Percentiles rank a stretch among this genome's conserved stretches.
Conservation (phyloP, 2,888 invertebrate species). For the Leptothorax acervorum region DNA sequence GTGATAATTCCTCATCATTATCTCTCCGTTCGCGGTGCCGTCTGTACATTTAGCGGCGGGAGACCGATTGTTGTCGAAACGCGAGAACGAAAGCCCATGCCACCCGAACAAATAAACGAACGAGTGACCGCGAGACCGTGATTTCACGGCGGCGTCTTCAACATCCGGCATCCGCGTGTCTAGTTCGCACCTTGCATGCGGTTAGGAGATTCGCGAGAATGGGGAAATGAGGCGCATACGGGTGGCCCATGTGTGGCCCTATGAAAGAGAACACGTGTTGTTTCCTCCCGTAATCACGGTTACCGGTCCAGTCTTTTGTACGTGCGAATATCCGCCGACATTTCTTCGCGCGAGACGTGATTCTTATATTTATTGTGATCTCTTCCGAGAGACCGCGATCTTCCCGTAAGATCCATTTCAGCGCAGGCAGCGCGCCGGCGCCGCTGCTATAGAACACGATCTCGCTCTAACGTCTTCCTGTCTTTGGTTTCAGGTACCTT, state of each 20-base stretch:
- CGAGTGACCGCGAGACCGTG: slow-evolving; percentile 26
- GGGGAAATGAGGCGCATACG: slow-evolving; percentile 1
- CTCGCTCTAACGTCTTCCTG: background rate
- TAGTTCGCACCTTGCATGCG: slow-evolving; percentile 40
- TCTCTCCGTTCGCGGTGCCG: background rate
- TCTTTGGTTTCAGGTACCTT: slow-evolving; percentile 34
- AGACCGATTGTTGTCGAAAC: slow-evolving; percentile 20
- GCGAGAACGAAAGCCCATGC: background rate
- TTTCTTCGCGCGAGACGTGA: slow-evolving; percentile 1
- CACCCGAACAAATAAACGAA: slow-evolving; percentile 15
- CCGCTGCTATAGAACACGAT: background rate
- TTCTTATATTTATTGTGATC: slow-evolving; percentile 36
- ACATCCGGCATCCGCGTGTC: slow-evolving; percentile 9
- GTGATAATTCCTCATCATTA: slow-evolving; percentile 20
- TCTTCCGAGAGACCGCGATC: background rate
- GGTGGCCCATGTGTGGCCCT: background rate
- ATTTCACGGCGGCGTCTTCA: slow-evolving; percentile 9
- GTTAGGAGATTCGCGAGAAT: slow-evolving; percentile 30
- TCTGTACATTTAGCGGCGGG: background rate
- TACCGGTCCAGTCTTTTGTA: slow-evolving; percentile 18
- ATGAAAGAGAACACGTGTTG: slow-evolving; percentile 53
- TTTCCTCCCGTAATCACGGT: slow-evolving; percentile 33
- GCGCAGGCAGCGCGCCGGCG: background rate
- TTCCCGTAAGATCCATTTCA: slow-evolving; percentile 2
- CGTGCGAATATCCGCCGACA: background rate